Percentiles rank a stretch among this genome's conserved stretches.
Evolutionary conservation across 2,888 invertebrate species (phyloP).

Genomic region (Hyles lineata): DNA sequence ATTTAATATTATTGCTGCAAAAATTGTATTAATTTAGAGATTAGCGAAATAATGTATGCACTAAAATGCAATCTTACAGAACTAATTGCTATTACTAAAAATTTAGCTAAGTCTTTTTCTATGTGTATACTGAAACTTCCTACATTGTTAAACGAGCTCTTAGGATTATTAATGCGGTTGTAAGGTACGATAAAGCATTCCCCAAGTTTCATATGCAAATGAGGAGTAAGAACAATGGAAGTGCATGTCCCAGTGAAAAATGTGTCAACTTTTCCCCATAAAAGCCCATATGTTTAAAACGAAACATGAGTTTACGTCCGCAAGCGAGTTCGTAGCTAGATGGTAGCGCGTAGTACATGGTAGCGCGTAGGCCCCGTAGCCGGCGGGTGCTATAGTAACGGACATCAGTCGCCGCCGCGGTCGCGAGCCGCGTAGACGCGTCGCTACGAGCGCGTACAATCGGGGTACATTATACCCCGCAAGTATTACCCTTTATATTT

Average conservation of each 20-base stretch:
- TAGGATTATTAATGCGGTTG: slow-evolving; percentile 34
- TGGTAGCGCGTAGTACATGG: slow-evolving; percentile 64
- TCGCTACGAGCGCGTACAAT: slow-evolving; percentile 50
- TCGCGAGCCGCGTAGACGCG: slow-evolving; percentile 72
- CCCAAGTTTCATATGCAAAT: slow-evolving; percentile 31
- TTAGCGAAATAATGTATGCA: no score
- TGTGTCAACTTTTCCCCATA: slow-evolving; percentile 51
- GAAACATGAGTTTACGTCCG: slow-evolving; percentile 36
- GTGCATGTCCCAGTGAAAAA: slow-evolving; percentile 43
- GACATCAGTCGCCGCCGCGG: slow-evolving; percentile 70
- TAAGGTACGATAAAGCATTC: neutral
- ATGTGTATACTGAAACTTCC: no score
- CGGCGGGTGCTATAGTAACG: slow-evolving; percentile 80
- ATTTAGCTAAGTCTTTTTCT: no score
- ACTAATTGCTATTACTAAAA: no score
- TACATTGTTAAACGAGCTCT: neutral
- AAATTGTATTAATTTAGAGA: no score
- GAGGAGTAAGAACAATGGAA: slow-evolving; percentile 37
- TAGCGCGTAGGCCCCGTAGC: slow-evolving; percentile 66
- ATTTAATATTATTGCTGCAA: no score
- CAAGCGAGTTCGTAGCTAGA: slow-evolving; percentile 47
- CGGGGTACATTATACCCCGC: slow-evolving; percentile 45
- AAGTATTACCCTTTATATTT: slow-evolving; percentile 33
- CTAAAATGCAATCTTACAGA: no score
- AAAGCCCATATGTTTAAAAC: slow-evolving; percentile 35